Conservation (phyloP, 2,113 vertebrate genomes). For the Sinocyclocheilus anshuiensis region DNA sequence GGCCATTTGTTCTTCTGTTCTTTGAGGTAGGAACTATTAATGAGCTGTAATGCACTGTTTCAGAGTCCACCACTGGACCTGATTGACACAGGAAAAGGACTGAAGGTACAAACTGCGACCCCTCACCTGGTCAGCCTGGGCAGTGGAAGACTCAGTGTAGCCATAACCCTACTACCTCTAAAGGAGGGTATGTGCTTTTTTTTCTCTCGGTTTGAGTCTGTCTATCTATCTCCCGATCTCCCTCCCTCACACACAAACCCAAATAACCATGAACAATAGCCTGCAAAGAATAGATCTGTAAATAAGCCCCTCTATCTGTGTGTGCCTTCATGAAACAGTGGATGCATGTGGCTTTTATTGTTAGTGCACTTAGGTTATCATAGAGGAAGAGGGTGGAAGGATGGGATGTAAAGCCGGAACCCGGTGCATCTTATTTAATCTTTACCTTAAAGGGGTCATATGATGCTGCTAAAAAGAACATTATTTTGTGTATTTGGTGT, state of each 20-base stretch:
- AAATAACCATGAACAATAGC: neutral
- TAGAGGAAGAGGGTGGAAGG: constrained; percentile 16
- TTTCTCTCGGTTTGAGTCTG: neutral
- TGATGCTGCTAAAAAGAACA: no score
- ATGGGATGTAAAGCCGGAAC: neutral
- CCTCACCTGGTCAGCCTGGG: constrained; percentile 82
- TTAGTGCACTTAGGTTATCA: constrained; percentile 32
- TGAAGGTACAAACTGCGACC: constrained; percentile 77
- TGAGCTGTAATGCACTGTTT: constrained; percentile 2
- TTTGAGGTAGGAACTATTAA: neutral
- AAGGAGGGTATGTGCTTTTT: constrained; percentile 73
- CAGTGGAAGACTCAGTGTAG: constrained; percentile 79
- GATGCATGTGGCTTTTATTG: constrained; percentile 46
- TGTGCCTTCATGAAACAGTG: constrained; percentile 35
- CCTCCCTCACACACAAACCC: neutral
- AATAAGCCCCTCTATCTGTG: neutral
- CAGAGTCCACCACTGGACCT: constrained; percentile 71
- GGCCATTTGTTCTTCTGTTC: neutral
- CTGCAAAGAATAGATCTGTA: neutral
- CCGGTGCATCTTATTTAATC: neutral
- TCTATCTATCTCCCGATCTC: neutral
- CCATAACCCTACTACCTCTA: constrained; percentile 79
- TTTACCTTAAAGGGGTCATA: no score
- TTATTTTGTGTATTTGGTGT: no score
- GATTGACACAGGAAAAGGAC: constrained; percentile 78